A percentile compares a stretch with the other conserved stretches of the same genome.
Conservation (phyloP, 2,113 vertebrate genomes). For the Leptodactylus fuscus region DNA sequence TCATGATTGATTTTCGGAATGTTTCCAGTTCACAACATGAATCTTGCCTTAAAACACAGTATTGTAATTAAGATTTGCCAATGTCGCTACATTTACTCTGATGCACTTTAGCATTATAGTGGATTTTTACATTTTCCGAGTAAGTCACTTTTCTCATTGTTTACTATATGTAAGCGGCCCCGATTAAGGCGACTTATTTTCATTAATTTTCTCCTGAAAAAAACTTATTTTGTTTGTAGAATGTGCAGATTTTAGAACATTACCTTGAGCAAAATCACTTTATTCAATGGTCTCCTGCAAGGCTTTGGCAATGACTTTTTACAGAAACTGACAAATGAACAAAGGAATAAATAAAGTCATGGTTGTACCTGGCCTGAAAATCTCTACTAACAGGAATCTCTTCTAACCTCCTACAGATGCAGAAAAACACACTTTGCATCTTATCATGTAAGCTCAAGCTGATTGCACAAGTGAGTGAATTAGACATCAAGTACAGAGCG, state of each 20-base stretch:
- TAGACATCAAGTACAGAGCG: too few species aligned
- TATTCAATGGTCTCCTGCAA: not conserved
- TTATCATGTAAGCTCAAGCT: too few species aligned
- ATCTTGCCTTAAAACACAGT: conserved; percentile 36
- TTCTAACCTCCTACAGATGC: too few species aligned
- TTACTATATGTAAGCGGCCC: not conserved
- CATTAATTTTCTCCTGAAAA: not conserved
- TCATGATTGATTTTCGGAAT: conserved; percentile 51
- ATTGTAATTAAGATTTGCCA: conserved; percentile 33
- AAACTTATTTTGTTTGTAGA: not conserved
- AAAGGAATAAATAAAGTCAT: not conserved
- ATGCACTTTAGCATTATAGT: not conserved
- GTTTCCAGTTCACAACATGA: conserved; percentile 46
- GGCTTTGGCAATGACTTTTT: not conserved
- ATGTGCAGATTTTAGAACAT: not conserved
- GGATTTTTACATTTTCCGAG: not conserved
- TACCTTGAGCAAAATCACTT: not conserved
- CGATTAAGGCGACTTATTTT: not conserved
- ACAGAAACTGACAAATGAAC: not conserved
- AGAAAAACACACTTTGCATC: too few species aligned
- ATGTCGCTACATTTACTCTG: not conserved
- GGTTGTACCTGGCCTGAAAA: not conserved
- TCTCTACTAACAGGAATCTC: too few species aligned
- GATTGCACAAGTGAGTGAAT: too few species aligned
- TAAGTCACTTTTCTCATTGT: not conserved